phyloP scores from a whole-genome alignment of 2,888 invertebrate species.

The Epistrophella euchroma region DNA sequence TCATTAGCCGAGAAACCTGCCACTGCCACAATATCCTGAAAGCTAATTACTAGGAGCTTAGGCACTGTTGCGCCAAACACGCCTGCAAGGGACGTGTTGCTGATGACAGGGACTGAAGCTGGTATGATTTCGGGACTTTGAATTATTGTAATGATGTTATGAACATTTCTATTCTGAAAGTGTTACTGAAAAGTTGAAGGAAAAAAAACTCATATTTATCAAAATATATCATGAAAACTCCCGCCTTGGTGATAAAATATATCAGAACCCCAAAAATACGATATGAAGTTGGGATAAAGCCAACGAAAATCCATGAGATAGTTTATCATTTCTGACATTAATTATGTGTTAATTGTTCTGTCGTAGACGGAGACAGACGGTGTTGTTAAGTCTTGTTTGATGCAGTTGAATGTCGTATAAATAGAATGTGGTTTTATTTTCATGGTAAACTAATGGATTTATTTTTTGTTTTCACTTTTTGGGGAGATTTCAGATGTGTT shows the following conservation, averaged over 20 bases:
- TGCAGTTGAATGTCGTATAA: background rate
- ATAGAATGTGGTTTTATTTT: conserved; percentile 42
- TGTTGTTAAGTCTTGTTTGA: conserved; percentile 23
- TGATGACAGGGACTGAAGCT: background rate
- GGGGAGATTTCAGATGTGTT: conserved; percentile 2
- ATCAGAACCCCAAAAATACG: conserved; percentile 41
- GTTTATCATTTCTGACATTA: conserved; percentile 74
- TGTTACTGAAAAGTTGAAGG: conserved; percentile 1
- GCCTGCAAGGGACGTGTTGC: conserved; percentile 15
- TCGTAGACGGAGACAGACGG: conserved; percentile 38
- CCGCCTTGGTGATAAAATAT: conserved; percentile 48
- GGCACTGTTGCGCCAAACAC: conserved; percentile 48
- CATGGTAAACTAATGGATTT: conserved; percentile 35
- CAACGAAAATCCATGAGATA: conserved; percentile 52
- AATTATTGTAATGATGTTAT: conserved; percentile 40
- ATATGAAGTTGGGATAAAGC: conserved; percentile 25
- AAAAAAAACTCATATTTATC: conserved; percentile 3
- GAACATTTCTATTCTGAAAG: conserved; percentile 36
- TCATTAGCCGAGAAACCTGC: conserved; percentile 61
- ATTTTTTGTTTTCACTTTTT: background rate
- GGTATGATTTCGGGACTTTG: background rate
- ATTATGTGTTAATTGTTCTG: conserved; percentile 75
- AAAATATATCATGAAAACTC: background rate
- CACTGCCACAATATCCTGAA: conserved; percentile 51
- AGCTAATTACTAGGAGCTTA: conserved; percentile 60